Conservation (phyloP, 2,888 invertebrate genomes). For the Spialia ferax region DNA sequence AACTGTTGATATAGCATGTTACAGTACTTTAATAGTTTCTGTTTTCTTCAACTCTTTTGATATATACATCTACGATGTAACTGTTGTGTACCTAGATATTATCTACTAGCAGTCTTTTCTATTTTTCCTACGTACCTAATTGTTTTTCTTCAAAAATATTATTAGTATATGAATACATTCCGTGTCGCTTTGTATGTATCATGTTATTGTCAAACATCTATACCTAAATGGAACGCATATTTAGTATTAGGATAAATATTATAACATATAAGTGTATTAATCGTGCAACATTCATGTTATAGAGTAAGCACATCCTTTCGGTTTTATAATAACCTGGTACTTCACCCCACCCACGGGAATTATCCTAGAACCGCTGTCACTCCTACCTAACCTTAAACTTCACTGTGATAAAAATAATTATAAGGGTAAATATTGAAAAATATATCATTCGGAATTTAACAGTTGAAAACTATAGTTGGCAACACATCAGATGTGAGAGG, state of each 20-base stretch:
- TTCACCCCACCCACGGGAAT: slow-evolving; percentile 14
- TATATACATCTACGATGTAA: slow-evolving; percentile 1
- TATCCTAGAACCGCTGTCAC: slow-evolving; percentile 42
- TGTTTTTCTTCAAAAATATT: slow-evolving; percentile 38
- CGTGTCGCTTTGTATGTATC: slow-evolving; percentile 60
- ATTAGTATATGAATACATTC: slow-evolving; percentile 55
- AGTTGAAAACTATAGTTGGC: slow-evolving; percentile 23
- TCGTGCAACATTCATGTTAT: slow-evolving; percentile 46
- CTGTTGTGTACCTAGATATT: neutral
- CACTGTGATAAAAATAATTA: slow-evolving; percentile 68
- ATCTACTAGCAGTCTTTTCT: neutral
- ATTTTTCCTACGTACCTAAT: slow-evolving; percentile 22
- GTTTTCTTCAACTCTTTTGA: neutral
- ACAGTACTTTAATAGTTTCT: neutral
- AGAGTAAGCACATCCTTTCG: slow-evolving; percentile 29
- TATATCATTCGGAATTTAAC: slow-evolving; percentile 14
- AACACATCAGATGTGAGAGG: slow-evolving; percentile 8
- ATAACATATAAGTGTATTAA: slow-evolving; percentile 49
- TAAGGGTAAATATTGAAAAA: slow-evolving; percentile 33
- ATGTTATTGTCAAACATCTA: slow-evolving; percentile 54
- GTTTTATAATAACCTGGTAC: slow-evolving; percentile 34
- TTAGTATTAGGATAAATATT: slow-evolving; percentile 57
- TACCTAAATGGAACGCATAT: slow-evolving; percentile 42
- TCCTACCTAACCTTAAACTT: slow-evolving; percentile 58
- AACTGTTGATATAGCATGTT: neutral